A percentile compares a stretch with the other conserved stretches of the same genome.
phyloP scores from a whole-genome alignment of 2,797 vertebrate genomes.

The Arnoldichthys spilopterus region DNA sequence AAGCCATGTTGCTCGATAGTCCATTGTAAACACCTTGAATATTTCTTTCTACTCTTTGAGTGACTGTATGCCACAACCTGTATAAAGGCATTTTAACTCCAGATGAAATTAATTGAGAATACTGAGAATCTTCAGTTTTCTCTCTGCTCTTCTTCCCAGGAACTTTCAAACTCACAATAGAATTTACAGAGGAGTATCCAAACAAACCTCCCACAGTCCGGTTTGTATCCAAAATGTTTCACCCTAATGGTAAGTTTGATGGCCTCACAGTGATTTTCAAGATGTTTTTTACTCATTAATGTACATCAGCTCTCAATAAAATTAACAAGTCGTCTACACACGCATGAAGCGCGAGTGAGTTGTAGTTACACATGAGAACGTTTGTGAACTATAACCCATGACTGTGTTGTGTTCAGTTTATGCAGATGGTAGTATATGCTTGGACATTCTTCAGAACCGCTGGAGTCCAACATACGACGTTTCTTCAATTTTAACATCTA shows the following conservation, averaged over 20 bases:
- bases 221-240: slow-evolving; percentile 99
- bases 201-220: slow-evolving; percentile 99
- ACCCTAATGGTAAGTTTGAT: slow-evolving; percentile 93
- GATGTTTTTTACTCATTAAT: background rate
- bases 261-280: background rate
- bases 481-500: slow-evolving; percentile 99
- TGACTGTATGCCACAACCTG: background rate
- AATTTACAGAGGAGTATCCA: slow-evolving; percentile 99
- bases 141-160: slow-evolving; percentile 70
- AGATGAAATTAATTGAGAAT: background rate
- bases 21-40: background rate
- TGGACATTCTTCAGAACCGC: slow-evolving; percentile 99
- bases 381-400: no score
- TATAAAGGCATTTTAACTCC: background rate
- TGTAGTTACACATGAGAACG: no score
- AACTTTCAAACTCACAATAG: slow-evolving; percentile 99
- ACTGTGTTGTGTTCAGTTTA: slow-evolving; percentile 84
- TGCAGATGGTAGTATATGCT: slow-evolving; percentile 99
- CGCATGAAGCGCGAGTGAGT: background rate
- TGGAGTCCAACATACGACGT: slow-evolving; percentile 99
- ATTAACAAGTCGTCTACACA: no score
- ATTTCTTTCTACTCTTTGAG: background rate
- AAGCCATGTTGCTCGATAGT: background rate
- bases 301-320: background rate
- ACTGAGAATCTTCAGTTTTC: no score